A percentile compares a stretch with the other conserved stretches of the same genome.
phyloP scores from a whole-genome alignment of 2,888 invertebrate genomes.

The Alcis repandata region DNA sequence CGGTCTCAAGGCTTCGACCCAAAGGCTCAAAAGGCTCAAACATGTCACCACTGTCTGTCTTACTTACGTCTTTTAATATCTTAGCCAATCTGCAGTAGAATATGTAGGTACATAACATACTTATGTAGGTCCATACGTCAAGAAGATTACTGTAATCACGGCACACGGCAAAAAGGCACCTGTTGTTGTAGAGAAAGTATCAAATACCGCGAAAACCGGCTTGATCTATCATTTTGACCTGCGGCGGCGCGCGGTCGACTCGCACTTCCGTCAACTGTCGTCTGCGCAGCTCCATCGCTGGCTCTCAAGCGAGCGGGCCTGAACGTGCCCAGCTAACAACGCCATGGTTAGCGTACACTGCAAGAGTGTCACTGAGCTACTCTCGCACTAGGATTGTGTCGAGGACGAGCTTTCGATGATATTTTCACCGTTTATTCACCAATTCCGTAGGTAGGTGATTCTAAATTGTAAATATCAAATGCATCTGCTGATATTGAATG shows the following conservation, averaged over 20 bases:
- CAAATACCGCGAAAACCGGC: constrained; percentile 27
- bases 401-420: constrained; percentile 20
- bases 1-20: too few relatives aligned
- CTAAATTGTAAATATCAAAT: too few relatives aligned
- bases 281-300: constrained; percentile 58
- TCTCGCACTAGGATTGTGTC: constrained; percentile 13
- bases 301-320: constrained; percentile 58
- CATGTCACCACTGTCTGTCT: too few relatives aligned
- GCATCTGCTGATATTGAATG: too few relatives aligned
- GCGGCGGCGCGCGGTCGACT: constrained; percentile 21
- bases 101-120: too few relatives aligned
- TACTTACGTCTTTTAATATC: too few relatives aligned
- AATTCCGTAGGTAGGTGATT: too few relatives aligned
- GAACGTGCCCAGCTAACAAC: constrained; percentile 70
- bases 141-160: constrained; percentile 1
- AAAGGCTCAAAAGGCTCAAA: too few relatives aligned
- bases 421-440: too few relatives aligned
- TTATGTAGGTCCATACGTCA: background rate
- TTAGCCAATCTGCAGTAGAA: too few relatives aligned
- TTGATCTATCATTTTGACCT: constrained; percentile 32
- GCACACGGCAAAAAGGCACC: constrained; percentile 17
- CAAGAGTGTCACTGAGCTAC: constrained; percentile 64
- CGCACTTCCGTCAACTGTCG: constrained; percentile 38
- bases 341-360: constrained; percentile 76
- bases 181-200: constrained; percentile 29